phyloP scores from a whole-genome alignment of 2,888 invertebrate genomes.

The Meteorus colon region DNA sequence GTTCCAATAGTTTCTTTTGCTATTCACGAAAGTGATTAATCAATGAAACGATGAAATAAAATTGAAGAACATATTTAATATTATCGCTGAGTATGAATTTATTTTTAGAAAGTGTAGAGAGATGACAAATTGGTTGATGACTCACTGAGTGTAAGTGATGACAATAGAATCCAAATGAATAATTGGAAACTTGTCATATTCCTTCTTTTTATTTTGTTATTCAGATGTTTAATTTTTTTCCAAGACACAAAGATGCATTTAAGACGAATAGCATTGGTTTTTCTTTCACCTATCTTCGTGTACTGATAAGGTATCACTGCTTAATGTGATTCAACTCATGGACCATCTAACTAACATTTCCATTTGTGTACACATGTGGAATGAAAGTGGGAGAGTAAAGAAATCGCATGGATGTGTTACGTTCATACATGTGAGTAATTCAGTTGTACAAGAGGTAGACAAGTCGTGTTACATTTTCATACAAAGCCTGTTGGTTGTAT shows the following conservation, averaged over 20 bases:
- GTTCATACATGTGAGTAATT: background rate
- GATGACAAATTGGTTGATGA: background rate
- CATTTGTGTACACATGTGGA: background rate
- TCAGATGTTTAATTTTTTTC: background rate
- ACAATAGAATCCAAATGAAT: background rate
- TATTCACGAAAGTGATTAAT: background rate
- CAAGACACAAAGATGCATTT: background rate
- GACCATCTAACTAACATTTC: conserved; percentile 41
- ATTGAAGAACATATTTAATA: background rate
- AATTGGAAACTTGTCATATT: background rate
- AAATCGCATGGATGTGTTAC: conserved; percentile 13
- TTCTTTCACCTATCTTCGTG: conserved; percentile 42
- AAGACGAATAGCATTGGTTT: conserved; percentile 32
- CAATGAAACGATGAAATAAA: background rate
- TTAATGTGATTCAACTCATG: conserved; percentile 50
- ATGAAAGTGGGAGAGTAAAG: conserved; percentile 32
- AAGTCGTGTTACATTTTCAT: no score
- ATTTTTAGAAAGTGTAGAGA: background rate
- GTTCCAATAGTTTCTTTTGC: background rate
- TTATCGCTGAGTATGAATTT: background rate
- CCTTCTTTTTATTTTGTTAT: background rate
- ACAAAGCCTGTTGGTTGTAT: no score
- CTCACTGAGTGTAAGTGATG: background rate
- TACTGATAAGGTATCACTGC: conserved; percentile 57
- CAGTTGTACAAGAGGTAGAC: background rate